Conservation (phyloP, 2,113 vertebrate genomes). For the Cettia cetti region DNA sequence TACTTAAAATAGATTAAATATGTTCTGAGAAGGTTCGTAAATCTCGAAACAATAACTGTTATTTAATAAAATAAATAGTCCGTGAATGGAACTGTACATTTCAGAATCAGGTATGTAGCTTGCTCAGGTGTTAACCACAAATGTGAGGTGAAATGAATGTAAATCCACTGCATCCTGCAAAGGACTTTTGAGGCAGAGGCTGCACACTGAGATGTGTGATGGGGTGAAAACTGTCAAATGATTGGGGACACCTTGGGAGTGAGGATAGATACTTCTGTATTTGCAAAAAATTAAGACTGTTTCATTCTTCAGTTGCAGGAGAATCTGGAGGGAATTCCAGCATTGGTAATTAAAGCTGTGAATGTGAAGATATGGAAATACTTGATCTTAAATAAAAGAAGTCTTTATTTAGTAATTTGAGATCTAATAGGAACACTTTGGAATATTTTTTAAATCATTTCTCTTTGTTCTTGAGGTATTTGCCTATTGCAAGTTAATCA, state of each 20-base stretch:
- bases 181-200: background rate
- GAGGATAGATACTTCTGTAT: background rate
- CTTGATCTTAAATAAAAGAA: background rate
- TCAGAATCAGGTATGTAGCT: background rate
- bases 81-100: background rate
- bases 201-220: background rate
- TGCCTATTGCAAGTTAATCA: background rate
- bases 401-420: background rate
- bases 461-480: constrained; percentile 15
- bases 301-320: background rate
- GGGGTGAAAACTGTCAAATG: background rate
- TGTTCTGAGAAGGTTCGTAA: background rate
- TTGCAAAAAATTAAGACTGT: background rate
- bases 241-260: background rate
- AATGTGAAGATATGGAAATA: background rate
- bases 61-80: background rate
- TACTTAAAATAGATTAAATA: background rate
- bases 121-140: background rate
- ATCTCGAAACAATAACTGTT: background rate
- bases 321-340: background rate
- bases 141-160: background rate
- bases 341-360: background rate
- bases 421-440: background rate
- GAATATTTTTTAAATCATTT: background rate
- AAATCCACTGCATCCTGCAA: background rate